Evolutionary conservation across 2,113 vertebrate species (phyloP).

Genomic region (Nesogale talazaci): DNA sequence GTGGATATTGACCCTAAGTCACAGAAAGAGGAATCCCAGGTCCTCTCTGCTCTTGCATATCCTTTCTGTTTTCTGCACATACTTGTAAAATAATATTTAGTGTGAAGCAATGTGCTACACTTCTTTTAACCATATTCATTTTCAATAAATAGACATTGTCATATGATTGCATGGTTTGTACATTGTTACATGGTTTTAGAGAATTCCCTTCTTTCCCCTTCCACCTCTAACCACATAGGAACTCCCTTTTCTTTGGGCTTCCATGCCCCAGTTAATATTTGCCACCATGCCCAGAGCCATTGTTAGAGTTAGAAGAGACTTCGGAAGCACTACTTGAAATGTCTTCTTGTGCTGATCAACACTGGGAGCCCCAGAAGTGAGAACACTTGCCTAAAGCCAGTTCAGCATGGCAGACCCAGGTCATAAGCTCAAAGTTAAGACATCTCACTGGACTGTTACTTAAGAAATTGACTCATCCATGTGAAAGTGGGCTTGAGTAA

Average conservation of each 20-base stretch:
- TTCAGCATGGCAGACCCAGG: background rate
- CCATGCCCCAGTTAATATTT: fast-evolving
- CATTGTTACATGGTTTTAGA: background rate
- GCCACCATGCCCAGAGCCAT: background rate
- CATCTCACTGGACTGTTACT: background rate
- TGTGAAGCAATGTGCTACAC: background rate
- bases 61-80: no score
- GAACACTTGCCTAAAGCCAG: background rate
- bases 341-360: background rate
- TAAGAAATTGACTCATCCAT: background rate
- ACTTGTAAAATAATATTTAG: background rate
- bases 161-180: background rate
- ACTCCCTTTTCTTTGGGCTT: background rate
- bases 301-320: background rate
- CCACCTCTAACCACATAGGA: background rate
- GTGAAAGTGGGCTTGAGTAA: background rate
- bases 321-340: background rate
- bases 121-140: background rate
- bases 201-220: background rate
- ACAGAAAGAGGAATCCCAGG: background rate
- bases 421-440: background rate
- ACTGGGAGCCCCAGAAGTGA: background rate
- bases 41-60: background rate
- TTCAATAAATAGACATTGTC: background rate
- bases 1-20: background rate